These are phyloP conservation scores for Megaustenia siamemsis DNA, from an alignment of 2,888 invertebrate species.

Conservation along the genomic window DNA sequence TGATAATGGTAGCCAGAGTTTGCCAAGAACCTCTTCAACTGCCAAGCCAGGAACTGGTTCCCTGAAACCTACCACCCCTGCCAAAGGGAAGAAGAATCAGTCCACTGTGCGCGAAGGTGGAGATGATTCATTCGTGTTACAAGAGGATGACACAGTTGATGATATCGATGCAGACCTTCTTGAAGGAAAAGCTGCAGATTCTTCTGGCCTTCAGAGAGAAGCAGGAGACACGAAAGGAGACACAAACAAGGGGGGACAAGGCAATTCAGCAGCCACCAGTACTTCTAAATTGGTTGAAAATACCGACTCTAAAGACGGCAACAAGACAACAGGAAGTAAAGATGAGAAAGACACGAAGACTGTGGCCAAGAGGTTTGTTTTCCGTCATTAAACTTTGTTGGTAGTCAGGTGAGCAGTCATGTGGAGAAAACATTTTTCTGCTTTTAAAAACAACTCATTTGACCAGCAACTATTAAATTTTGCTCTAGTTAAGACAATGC, in stretches of 20 bases:
- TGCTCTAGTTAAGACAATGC: neutral
- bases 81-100: slow-evolving; percentile 49
- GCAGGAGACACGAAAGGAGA: slow-evolving; percentile 37
- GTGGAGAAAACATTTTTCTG: slow-evolving; percentile 16
- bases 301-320: slow-evolving; percentile 62
- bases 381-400: slow-evolving; percentile 53
- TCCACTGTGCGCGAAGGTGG: slow-evolving; percentile 64
- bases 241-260: slow-evolving; percentile 40
- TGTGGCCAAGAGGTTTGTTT: slow-evolving; percentile 61
- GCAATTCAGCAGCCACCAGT: slow-evolving; percentile 11
- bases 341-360: slow-evolving; percentile 69
- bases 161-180: slow-evolving; percentile 79
- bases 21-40: neutral
- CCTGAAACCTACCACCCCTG: slow-evolving; percentile 24
- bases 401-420: slow-evolving; percentile 45
- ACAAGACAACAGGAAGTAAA: slow-evolving; percentile 65
- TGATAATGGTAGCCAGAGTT: neutral
- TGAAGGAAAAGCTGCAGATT: slow-evolving; percentile 59
- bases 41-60: slow-evolving; percentile 17
- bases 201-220: slow-evolving; percentile 43
- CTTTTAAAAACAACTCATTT: neutral
- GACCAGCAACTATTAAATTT: slow-evolving; percentile 1
- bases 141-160: slow-evolving; percentile 78
- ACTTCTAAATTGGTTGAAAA: slow-evolving; percentile 58
- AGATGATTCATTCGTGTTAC: slow-evolving; percentile 79